Conservation (phyloP, 2,797 vertebrate species). For the Zonotrichia albicollis region DNA sequence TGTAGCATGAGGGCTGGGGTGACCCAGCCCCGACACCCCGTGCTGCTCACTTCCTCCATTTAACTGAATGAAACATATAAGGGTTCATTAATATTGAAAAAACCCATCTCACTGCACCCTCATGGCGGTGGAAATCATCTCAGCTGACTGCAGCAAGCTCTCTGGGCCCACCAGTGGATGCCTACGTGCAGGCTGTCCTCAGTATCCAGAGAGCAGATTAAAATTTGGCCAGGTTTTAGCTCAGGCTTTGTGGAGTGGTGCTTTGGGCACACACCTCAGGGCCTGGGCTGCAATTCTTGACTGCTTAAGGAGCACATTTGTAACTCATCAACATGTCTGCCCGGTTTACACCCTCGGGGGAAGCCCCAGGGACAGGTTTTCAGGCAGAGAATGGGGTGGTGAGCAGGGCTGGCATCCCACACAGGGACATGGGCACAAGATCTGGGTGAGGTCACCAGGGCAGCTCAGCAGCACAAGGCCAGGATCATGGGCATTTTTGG, state of each 20-base stretch:
- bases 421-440: background rate
- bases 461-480: background rate
- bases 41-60: background rate
- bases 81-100: background rate
- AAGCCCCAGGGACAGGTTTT: background rate
- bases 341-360: background rate
- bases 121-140: background rate
- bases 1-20: fast-evolving
- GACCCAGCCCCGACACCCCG: background rate
- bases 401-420: background rate
- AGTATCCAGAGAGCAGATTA: background rate
- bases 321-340: background rate
- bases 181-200: background rate
- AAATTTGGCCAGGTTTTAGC: background rate
- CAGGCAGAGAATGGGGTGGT: background rate
- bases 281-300: fast-evolving
- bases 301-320: background rate
- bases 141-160: background rate
- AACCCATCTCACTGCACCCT: background rate
- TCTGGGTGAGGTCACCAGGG: background rate
- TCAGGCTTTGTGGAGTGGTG: fast-evolving
- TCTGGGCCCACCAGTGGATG: background rate
- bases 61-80: background rate
- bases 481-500: background rate
- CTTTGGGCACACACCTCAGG: background rate